phyloP scores from a whole-genome alignment of 2,113 vertebrate genomes.

The Coryphaenoides rupestris region DNA sequence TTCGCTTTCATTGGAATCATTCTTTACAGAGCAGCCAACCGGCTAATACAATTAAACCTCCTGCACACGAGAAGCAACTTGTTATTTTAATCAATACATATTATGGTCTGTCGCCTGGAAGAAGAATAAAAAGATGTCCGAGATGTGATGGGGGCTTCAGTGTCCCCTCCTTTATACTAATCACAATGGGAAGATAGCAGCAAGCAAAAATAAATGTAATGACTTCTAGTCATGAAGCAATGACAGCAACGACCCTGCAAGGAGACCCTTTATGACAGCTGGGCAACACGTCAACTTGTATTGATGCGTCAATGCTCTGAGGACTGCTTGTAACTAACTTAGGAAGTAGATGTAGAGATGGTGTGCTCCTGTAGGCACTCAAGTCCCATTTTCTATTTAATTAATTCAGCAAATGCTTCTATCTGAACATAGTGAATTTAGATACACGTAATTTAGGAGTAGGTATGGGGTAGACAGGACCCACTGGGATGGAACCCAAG shows the following conservation, averaged over 20 bases:
- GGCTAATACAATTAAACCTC: not conserved
- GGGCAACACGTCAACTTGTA: slow-evolving; percentile 27
- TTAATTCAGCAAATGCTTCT: too few relatives aligned
- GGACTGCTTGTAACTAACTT: not conserved
- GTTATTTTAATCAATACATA: not conserved
- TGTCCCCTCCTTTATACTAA: slow-evolving; percentile 16
- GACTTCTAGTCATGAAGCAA: slow-evolving; percentile 28
- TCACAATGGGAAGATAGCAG: slow-evolving; percentile 5
- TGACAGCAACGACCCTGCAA: slow-evolving; percentile 4
- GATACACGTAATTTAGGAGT: too few relatives aligned
- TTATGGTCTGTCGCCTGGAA: not conserved
- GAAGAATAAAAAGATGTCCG: slow-evolving; percentile 4
- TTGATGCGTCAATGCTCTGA: not conserved
- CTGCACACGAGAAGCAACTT: not conserved
- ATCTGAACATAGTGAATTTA: too few relatives aligned
- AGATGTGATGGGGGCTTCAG: not conserved
- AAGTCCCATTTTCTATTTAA: too few relatives aligned
- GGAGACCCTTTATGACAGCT: slow-evolving; percentile 18
- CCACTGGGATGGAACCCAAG: too few relatives aligned
- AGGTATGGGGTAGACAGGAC: too few relatives aligned
- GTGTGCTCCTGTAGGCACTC: too few relatives aligned
- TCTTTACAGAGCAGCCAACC: too few relatives aligned
- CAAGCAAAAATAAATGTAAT: slow-evolving; percentile 24
- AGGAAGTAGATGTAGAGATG: too few relatives aligned
- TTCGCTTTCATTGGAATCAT: too few relatives aligned